Evolutionary conservation across 2,797 vertebrate genomes (phyloP), one percentile per base, ranked within the genome.

Genomic region (Lutjanus campechanus): DNA sequence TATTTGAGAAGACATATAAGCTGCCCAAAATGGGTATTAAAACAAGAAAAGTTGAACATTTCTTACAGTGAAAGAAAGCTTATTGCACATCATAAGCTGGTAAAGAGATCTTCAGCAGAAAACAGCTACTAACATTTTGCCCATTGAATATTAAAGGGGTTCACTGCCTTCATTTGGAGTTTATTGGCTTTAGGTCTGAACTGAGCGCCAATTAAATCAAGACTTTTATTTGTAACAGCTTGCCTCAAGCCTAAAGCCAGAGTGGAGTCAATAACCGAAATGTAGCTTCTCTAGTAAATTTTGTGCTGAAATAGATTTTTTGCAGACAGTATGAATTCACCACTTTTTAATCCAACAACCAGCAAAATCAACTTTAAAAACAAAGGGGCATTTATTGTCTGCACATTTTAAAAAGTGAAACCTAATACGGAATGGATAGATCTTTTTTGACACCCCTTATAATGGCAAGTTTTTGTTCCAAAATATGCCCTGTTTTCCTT

Each of bases 151-250:
- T 77, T 51, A 67, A 69, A 63, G 41, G 4, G 22, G 17, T 8
- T 2, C 43, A 36, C 25, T 41, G 46, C 47, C 15, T 54, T 77
- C 22, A 79, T 71, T 19, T 70, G 40, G 53, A 15, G 16, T 71
- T 73, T 68, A 54, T 76, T 68, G 44, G 47, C 73, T 79, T 25
- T 19, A 71, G 63, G 75, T 60, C 12, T 44, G 8, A 80, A 49
- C 46, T 43, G 44, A 64, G 54, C 46, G 50, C 64, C 69, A 76
- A 46, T 81, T 88, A 79, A 85, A 64, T 72, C 60, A 66, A 71
- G 25, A 46, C 9, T 71, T 70, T 49, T 69, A 59, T 58, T 78
- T 69, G 11, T 41, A 69, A 22, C 29, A 82, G 2, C 41, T n/a
- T 13, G 56, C 62, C 76, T 59, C n/a, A 8, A 73, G 51, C 61